Evolutionary conservation across 2,113 vertebrate species (phyloP), one percentile per base, ranked within the genome.

Genomic region (Pseudonaja textilis): DNA sequence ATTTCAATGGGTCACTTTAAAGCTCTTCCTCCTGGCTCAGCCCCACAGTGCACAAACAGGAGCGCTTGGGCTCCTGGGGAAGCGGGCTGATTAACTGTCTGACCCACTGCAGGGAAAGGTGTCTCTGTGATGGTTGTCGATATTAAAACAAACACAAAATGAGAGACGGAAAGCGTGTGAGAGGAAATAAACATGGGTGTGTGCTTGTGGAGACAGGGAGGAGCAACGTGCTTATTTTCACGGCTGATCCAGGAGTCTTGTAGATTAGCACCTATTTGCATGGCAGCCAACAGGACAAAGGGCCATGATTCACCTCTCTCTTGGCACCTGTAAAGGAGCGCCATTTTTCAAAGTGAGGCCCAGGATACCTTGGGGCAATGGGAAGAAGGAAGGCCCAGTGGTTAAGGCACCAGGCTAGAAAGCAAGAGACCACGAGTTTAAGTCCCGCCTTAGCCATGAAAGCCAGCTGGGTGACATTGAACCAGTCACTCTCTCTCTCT

Each of bases 21-120:
- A 94, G 91, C 0, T 0, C 69, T 96, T 95, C 96, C 95, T 95
- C 85, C 93, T 88, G 93, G 92, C 94, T 93, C 59, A 8, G 54
- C 87, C 18, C 0, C 91, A 93, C 50, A 0, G 11, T 0, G 0
- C 59, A 91, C 92, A 95, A 95, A 94, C 95, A 94, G 92, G 93
- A 93, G 92, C 90, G 26, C 94, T 94, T 61, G 92, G 18, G 29
- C 85, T 94, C 92, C 93, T 42, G 16, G 1, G 95, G 94, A 94
- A 96, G 87, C 92, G 50, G 55, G 93, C 95, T 96, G 95, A 91
- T 95, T 95, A 95, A 64, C 91, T n/a, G 0, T 92, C 93, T 85
- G 93, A 95, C 94, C 95, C 95, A 93, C 92, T 92, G 93, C 89
- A 91, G 94, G 93, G 93, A 96, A 95, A 96, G 94, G 97, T 95